phyloP scores from a whole-genome alignment of 2,113 vertebrate species.

The Zapornia atra region DNA sequence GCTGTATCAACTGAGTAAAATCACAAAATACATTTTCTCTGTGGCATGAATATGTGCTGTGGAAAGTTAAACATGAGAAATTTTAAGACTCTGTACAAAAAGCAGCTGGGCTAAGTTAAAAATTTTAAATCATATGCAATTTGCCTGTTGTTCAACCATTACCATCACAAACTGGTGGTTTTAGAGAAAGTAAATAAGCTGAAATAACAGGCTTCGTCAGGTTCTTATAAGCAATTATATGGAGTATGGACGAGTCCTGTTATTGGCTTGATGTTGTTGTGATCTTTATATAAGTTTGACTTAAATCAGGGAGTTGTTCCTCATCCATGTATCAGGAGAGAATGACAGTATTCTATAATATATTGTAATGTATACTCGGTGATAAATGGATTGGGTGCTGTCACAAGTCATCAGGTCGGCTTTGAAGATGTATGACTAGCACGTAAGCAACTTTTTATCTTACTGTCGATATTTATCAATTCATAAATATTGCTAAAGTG shows the following conservation, averaged over 20 bases:
- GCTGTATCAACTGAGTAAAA: neutral
- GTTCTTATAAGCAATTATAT: neutral
- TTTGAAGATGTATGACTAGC: slow-evolving; percentile 50
- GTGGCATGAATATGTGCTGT: neutral
- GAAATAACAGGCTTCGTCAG: neutral
- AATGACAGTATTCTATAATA: slow-evolving; percentile 52
- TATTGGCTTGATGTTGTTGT: slow-evolving; percentile 36
- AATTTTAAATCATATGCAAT: neutral
- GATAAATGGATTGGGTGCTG: slow-evolving; percentile 59
- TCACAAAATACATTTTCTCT: slow-evolving; percentile 10
- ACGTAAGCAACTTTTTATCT: slow-evolving; percentile 46
- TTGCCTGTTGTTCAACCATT: neutral
- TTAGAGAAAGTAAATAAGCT: neutral
- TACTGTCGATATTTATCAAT: slow-evolving; percentile 34
- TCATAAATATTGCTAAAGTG: slow-evolving; percentile 51
- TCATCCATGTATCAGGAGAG: slow-evolving; percentile 31
- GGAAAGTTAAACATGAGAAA: neutral
- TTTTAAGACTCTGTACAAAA: neutral
- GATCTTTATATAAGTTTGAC: slow-evolving; percentile 46
- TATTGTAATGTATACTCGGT: slow-evolving; percentile 57
- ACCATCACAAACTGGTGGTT: neutral
- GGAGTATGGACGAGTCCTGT: neutral
- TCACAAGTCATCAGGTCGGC: slow-evolving; percentile 49
- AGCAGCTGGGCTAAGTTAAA: neutral
- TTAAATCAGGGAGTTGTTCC: slow-evolving; percentile 54